Conservation (phyloP, 2,113 vertebrate species). For the Nettapus auritus region DNA sequence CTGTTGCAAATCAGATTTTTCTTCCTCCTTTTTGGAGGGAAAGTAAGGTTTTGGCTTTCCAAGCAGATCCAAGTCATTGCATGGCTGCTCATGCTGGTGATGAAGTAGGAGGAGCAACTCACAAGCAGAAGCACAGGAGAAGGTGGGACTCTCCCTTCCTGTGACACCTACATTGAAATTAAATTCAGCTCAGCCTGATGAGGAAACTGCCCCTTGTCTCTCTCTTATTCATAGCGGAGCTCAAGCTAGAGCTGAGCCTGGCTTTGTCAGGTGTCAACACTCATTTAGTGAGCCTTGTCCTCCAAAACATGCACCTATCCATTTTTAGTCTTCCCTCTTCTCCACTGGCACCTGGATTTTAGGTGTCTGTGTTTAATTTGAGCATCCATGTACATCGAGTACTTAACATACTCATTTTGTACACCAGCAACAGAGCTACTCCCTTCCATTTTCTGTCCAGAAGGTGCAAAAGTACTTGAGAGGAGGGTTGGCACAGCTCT, state of each 20-base stretch:
- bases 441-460: not conserved
- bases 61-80: not conserved
- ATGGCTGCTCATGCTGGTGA: not conserved
- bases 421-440: not conserved
- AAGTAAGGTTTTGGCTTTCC: not conserved
- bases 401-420: fast-evolving
- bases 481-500: not conserved
- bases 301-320: not conserved
- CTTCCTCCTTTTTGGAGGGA: not conserved
- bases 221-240: not conserved
- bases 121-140: not conserved
- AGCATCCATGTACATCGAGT: fast-evolving
- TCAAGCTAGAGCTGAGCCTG: not conserved
- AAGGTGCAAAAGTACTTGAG: not conserved
- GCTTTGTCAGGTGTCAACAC: not conserved
- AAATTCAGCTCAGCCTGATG: not conserved
- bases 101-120: not conserved
- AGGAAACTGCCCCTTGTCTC: not conserved
- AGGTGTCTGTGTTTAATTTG: not conserved
- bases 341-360: not conserved
- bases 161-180: not conserved
- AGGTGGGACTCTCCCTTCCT: not conserved
- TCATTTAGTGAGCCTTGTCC: not conserved
- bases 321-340: not conserved
- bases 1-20: not conserved